A percentile compares a stretch with the other conserved stretches of the same genome.
These are phyloP conservation scores for Coreius guichenoti DNA, from an alignment of 2,797 vertebrate genomes.

Conservation along the genomic window DNA sequence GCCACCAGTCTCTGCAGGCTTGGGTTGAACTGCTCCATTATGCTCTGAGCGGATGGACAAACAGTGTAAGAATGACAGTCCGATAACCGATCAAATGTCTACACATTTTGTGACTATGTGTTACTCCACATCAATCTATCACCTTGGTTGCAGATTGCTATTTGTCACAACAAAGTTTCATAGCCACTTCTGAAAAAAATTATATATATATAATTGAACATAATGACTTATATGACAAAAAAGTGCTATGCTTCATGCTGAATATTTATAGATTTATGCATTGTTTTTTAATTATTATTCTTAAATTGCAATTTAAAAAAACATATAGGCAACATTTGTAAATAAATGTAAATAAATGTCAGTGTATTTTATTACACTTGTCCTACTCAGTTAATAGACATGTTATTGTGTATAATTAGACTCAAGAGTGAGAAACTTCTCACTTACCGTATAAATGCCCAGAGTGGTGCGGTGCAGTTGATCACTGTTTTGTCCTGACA, in stretches of 20 bases:
- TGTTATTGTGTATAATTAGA: background rate
- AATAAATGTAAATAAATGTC: background rate
- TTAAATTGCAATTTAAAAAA: background rate
- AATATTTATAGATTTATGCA: background rate
- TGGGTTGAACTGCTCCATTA: constrained; percentile 93
- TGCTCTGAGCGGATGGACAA: constrained; percentile 77
- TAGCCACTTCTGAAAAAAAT: background rate
- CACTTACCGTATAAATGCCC: constrained; percentile 78
- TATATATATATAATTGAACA: background rate
- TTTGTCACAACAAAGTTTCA: constrained; percentile 10
- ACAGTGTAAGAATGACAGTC: constrained; percentile 40
- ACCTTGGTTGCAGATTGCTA: constrained; percentile 15
- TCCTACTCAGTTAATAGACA: background rate
- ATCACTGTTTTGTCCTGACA: constrained; percentile 72
- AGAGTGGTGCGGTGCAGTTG: constrained; percentile 79
- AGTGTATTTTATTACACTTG: background rate
- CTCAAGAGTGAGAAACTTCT: background rate
- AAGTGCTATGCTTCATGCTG: background rate
- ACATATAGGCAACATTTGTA: background rate
- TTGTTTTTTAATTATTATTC: background rate
- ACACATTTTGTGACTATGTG: background rate
- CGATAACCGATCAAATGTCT: background rate
- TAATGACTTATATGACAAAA: background rate
- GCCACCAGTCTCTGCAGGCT: constrained; percentile 89
- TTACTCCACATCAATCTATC: background rate